A percentile compares a stretch with the other conserved stretches of the same genome.
Evolutionary conservation across 2,797 vertebrate species (phyloP).

Genomic region (Brachyrhaphis roseni): DNA sequence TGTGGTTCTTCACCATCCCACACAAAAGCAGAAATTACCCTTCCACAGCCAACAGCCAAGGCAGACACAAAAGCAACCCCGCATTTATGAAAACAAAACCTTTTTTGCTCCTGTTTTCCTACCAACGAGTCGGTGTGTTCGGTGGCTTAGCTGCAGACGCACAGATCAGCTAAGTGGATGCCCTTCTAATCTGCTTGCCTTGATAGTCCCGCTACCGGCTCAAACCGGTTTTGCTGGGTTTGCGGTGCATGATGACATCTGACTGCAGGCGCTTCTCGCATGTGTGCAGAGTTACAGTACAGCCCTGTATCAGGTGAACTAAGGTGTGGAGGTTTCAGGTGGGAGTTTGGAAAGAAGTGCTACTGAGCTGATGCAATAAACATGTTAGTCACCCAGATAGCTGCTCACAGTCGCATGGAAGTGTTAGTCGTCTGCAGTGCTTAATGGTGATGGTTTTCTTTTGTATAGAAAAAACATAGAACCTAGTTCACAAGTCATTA

Average conservation of each 20-base stretch:
- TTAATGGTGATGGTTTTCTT: background rate
- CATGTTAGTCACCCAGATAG: background rate
- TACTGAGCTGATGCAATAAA: background rate
- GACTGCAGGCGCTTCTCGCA: conserved; percentile 42
- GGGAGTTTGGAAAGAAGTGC: background rate
- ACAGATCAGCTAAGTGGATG: conserved; percentile 59
- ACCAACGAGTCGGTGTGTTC: conserved; percentile 17
- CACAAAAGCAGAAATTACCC: conserved; percentile 14
- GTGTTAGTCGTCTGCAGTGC: background rate
- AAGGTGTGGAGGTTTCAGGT: conserved; percentile 45
- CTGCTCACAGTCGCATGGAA: background rate
- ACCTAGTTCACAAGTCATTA: background rate
- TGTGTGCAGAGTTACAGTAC: conserved; percentile 51
- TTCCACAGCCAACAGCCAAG: background rate
- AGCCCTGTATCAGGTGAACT: conserved; percentile 25
- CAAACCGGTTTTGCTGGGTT: conserved; percentile 74
- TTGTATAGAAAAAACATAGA: background rate
- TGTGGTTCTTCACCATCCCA: conserved; percentile 32
- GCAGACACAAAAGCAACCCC: background rate
- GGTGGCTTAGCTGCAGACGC: conserved; percentile 45
- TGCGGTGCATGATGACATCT: conserved; percentile 64
- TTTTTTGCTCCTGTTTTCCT: background rate
- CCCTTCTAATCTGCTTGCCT: conserved; percentile 72
- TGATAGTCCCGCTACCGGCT: conserved; percentile 63
- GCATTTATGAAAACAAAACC: background rate